Conservation (phyloP, 1,140 invertebrate genomes). For the Lerema accius region DNA sequence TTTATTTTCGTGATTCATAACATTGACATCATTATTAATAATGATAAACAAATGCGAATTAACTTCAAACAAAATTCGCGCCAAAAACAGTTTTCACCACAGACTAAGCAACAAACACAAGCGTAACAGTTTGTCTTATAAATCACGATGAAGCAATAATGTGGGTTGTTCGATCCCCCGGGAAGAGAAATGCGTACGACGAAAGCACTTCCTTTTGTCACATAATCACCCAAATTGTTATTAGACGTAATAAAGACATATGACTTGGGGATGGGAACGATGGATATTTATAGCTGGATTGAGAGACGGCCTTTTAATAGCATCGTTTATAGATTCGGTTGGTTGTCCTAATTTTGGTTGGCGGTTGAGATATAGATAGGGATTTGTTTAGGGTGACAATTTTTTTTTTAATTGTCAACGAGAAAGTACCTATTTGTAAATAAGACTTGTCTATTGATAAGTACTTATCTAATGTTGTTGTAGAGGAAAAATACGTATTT, state of each 20-base stretch:
- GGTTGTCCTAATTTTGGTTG: background rate
- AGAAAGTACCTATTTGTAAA: conserved; percentile 5
- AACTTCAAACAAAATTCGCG: too few species aligned
- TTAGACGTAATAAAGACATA: conserved; percentile 80
- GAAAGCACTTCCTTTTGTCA: conserved; percentile 78
- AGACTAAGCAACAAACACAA: conserved; percentile 18
- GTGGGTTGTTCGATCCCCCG: conserved; percentile 53
- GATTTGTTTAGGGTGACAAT: too few species aligned
- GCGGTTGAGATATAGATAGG: too few species aligned
- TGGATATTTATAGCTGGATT: conserved; percentile 68
- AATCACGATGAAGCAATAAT: conserved; percentile 75
- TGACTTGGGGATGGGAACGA: conserved; percentile 58
- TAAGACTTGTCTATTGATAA: too few species aligned
- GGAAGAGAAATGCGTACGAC: conserved; percentile 57
- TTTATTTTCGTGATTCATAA: too few species aligned
- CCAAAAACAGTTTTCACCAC: too few species aligned
- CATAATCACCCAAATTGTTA: conserved; percentile 80
- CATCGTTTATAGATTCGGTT: conserved; percentile 45
- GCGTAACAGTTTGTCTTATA: conserved; percentile 44
- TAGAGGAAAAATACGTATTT: too few species aligned
- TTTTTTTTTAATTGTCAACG: too few species aligned
- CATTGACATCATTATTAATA: too few species aligned
- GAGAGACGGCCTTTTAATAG: conserved; percentile 75
- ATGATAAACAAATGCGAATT: too few species aligned
- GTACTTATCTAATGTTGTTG: too few species aligned